Evolutionary conservation across 2,113 vertebrate species (phyloP), one percentile per base, ranked within the genome.

Genomic region (Limnothrissa miodon): DNA sequence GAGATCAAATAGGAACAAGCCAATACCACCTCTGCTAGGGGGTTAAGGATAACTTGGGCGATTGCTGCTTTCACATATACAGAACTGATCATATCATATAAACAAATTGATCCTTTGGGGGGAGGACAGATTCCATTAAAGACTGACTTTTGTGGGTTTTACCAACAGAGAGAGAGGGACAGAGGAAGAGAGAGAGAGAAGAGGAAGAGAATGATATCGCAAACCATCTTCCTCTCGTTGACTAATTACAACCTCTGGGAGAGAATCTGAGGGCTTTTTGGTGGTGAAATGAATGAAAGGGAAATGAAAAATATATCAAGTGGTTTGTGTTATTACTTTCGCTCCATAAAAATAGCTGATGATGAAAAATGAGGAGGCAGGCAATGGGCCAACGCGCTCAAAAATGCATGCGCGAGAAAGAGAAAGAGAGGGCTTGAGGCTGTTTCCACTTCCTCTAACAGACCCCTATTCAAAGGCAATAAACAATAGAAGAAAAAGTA

Each of bases 401-500:
- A 62, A 62, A 29, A 62, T 62, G 9, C 53, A n/a, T n/a, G 23
- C 4, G 19, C 2, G 23, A 56, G 53, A 56, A 21, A n/a, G 2
- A 56, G 53, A 56, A 8, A 66, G n/a, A 25, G 66, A 17, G 29
- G 2, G 66, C 66, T 74, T 36, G 4, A 36, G 66, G 66, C 66
- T 74, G 29, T 74, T 36, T 74, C 66, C 66, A 74, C 66, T 74
- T 74, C 66, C 66, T 66, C 59, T 25, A 66, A 33, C 29, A 74
- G 66, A 29, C 13, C 66, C n/a, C 39, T 33, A 82, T 39, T 87
- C 82, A 80, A 42, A 87, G 48, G 82, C 81, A 81, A 85, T 89
- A 90, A 91, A 87, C 82, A 89, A 89, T 74, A 84, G 86, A 85
- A 84, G 83, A 48, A 83, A 83, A 80, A 81, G 39, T 33, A 87